phyloP scores from a whole-genome alignment of 2,113 vertebrate species.

The Zonotrichia leucophrys region DNA sequence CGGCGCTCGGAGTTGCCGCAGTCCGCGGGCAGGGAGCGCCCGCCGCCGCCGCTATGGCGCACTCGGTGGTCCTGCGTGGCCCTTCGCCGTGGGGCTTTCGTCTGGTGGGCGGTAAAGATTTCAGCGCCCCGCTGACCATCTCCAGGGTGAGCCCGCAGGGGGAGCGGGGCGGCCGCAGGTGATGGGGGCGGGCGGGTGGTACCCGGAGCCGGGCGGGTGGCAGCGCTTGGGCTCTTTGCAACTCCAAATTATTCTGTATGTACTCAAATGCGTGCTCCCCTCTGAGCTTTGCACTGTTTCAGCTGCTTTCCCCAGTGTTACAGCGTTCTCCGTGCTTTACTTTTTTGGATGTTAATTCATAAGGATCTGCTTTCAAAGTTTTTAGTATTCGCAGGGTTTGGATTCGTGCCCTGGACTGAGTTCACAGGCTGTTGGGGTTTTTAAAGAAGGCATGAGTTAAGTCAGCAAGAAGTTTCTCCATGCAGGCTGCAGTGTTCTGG shows the following conservation, averaged over 20 bases:
- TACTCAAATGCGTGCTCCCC: rapidly evolving
- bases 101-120: conserved; percentile 92
- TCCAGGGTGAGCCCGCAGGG: conserved; percentile 84
- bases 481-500: neutral
- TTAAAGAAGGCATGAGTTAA: neutral
- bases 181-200: neutral
- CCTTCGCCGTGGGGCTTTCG: conserved; percentile 97
- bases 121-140: conserved; percentile 91
- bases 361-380: neutral
- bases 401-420: neutral
- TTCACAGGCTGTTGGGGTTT: neutral
- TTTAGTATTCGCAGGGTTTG: neutral
- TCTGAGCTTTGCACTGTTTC: neutral
- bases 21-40: neutral
- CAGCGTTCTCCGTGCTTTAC: rapidly evolving
- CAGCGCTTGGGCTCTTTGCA: neutral
- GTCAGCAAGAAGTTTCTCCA: neutral
- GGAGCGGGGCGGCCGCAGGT: neutral
- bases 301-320: neutral
- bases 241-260: rapidly evolving
- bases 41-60: conserved; percentile 75
- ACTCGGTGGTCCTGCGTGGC: conserved; percentile 86
- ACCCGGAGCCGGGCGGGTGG: neutral
- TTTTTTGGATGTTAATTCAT: neutral
- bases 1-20: neutral